phyloP scores from a whole-genome alignment of 2,888 invertebrate species.

The Ophioninae sp. region DNA sequence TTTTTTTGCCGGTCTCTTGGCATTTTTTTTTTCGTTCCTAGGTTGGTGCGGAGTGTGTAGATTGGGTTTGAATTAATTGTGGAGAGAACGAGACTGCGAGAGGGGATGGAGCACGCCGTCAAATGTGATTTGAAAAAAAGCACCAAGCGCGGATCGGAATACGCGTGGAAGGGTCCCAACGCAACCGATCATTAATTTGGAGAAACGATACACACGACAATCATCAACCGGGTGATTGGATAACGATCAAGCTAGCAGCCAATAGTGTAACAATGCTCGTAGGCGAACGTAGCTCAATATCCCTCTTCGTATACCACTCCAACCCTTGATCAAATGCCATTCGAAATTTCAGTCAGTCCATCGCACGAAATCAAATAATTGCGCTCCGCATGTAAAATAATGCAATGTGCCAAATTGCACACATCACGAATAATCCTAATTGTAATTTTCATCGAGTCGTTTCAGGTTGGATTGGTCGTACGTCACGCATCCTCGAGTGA shows the following conservation, averaged over 20 bases:
- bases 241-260: slow-evolving; percentile 59
- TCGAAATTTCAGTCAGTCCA: neutral
- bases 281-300: slow-evolving; percentile 26
- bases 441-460: slow-evolving; percentile 12
- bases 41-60: neutral
- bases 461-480: neutral
- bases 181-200: slow-evolving; percentile 54
- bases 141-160: neutral
- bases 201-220: slow-evolving; percentile 55
- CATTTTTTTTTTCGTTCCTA: neutral
- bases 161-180: slow-evolving; percentile 13
- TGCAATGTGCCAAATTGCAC: neutral
- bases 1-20: slow-evolving; percentile 3
- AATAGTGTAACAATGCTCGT: slow-evolving; percentile 32
- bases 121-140: neutral
- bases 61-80: neutral
- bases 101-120: neutral
- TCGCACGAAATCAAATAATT: neutral
- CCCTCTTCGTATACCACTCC: neutral
- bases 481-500: slow-evolving; percentile 4
- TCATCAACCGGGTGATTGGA: slow-evolving; percentile 27
- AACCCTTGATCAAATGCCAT: slow-evolving; percentile 6
- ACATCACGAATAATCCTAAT: neutral
- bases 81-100: neutral
- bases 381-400: neutral